Base-by-base conservation (phyloP, 2,113 vertebrate species). In the Corydoras maculifer region DNA sequence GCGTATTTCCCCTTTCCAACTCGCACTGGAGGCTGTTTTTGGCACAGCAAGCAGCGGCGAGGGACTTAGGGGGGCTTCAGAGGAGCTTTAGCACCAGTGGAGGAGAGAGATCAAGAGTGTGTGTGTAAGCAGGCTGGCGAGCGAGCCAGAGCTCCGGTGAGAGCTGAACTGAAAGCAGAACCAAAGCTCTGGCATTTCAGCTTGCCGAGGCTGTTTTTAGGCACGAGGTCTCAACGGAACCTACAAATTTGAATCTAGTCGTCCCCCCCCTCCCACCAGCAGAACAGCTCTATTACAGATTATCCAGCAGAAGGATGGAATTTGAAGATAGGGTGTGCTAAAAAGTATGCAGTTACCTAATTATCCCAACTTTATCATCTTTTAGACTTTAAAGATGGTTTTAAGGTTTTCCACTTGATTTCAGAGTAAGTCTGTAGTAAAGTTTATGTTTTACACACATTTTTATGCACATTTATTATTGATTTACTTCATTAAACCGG, bases 211-310 rank as follows among this genome's bases (percentile, higher is more conserved):
- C 62, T 73, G 70, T 77, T 80, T 79, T 79, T 69, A 78, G 69
- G 25, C 53, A 32, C 2, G 25, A 30, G 15, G 30, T 76, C 71
- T 65, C 3, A 12, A 77, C 51, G 72, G 57, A 55, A 31, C 5
- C 29, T 63, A n/a, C 5, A 72, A 55, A 69, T 79, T 82, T 82
- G 79, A 77, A 82, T 84, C 65, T 68, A 32, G 18, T 25, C 18
- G 18, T 25, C 18, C 18, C 18, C 18, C 18, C 18, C 18, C 64
- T 62, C 61, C 29, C 15, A 69, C 65, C 15, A 62, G 50, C 49
- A 57, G 67, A 73, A 64, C 58, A 69, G 65, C 51, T 58, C 50
- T 31, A 55, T 58, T 35, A 48, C 71, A 64, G 75, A 82, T 82
- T 76, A 82, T 79, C 64, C 65, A 4, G 18, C 69, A 5, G 2